These are phyloP conservation scores for Apaloderma vittatum DNA, from an alignment of 2,113 vertebrate genomes.

Conservation along the genomic window DNA sequence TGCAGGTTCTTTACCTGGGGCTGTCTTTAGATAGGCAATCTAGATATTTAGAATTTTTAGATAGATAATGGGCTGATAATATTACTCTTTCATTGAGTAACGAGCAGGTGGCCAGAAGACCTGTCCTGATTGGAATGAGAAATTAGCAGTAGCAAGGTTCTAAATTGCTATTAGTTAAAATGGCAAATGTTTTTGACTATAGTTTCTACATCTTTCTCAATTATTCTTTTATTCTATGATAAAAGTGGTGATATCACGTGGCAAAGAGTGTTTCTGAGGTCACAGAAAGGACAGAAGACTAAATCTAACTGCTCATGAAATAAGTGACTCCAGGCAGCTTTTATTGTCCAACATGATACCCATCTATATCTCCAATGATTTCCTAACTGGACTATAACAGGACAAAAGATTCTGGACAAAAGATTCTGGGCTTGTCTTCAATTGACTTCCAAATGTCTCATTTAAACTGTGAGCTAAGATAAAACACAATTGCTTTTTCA, in stretches of 20 bases:
- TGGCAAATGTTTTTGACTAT: not conserved
- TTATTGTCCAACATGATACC: not conserved
- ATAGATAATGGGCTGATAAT: not conserved
- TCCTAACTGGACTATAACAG: not conserved
- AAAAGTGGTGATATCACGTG: not conserved
- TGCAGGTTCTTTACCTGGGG: not conserved
- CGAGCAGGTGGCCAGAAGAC: not conserved
- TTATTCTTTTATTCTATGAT: not conserved
- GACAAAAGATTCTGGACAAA: not conserved
- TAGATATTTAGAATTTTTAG: not conserved
- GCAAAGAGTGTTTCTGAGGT: not conserved
- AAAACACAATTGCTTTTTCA: not conserved
- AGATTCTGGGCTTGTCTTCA: not conserved
- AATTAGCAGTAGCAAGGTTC: not conserved
- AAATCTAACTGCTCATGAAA: not conserved
- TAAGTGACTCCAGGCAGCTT: not conserved
- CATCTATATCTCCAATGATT: not conserved
- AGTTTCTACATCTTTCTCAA: not conserved
- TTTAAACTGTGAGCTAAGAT: not conserved
- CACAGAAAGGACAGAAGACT: not conserved
- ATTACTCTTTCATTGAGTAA: not conserved
- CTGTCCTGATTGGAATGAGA: not conserved
- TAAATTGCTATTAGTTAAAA: not conserved
- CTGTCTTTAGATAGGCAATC: not conserved
- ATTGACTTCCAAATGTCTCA: not conserved